Evolutionary conservation across 2,888 invertebrate genomes (phyloP).

Genomic region (Ennomos fuscantarius): DNA sequence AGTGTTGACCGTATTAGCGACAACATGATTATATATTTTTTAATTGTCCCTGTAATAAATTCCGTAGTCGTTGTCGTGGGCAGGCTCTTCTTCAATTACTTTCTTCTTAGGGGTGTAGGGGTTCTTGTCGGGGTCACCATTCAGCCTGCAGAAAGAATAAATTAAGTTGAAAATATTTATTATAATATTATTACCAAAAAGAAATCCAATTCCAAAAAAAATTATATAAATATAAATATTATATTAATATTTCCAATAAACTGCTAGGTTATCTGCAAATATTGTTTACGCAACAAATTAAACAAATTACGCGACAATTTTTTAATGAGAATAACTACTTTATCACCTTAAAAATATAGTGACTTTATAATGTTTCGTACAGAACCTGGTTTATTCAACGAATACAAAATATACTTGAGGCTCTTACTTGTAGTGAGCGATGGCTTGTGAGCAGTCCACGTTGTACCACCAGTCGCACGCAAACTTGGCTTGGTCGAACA

Average conservation of each 20-base stretch:
- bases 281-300: too few relatives aligned
- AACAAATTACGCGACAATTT: too few relatives aligned
- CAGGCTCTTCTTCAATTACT: constrained; percentile 71
- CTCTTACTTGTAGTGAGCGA: constrained; percentile 88
- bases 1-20: background rate
- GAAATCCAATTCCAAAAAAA: too few relatives aligned
- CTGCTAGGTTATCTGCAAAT: too few relatives aligned
- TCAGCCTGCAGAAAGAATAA: constrained; percentile 83
- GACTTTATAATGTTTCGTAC: too few relatives aligned
- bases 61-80: constrained; percentile 39
- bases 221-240: too few relatives aligned
- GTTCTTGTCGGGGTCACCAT: constrained; percentile 92
- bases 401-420: too few relatives aligned
- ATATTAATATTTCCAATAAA: too few relatives aligned
- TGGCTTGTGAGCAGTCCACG: constrained; percentile 92
- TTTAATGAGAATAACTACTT: too few relatives aligned
- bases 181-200: background rate
- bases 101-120: constrained; percentile 91
- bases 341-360: too few relatives aligned
- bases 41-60: constrained; percentile 44
- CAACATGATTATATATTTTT: constrained; percentile 4
- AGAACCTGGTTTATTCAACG: too few relatives aligned
- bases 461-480: constrained; percentile 97
- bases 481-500: constrained; percentile 94
- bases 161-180: constrained; percentile 2